These are phyloP conservation scores for Aythya baeri DNA, from an alignment of 2,113 vertebrate genomes.

Conservation along the genomic window DNA sequence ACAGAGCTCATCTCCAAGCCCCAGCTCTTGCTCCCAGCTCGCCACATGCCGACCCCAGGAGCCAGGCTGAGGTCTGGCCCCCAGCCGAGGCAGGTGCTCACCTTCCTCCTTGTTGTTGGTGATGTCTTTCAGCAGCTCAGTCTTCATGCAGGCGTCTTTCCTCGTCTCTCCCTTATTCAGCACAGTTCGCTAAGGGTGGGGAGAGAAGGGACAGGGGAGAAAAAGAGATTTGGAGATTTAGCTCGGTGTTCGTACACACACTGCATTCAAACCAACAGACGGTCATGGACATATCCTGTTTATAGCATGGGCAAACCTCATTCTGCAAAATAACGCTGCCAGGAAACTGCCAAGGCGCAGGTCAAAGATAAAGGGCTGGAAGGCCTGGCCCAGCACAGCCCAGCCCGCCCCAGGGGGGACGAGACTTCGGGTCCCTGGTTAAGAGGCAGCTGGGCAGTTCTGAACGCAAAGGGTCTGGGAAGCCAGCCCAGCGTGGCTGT, in stretches of 20 bases:
- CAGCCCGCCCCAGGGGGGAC: rapidly evolving
- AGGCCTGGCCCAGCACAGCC: neutral
- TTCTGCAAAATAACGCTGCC: neutral
- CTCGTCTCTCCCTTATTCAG: conserved; percentile 76
- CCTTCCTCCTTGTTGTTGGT: conserved; percentile 80
- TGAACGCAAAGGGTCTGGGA: neutral
- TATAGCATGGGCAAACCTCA: neutral
- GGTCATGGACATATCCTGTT: conserved; percentile 35
- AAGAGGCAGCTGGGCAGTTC: neutral
- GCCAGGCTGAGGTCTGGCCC: neutral
- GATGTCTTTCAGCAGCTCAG: conserved; percentile 79
- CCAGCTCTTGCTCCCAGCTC: neutral
- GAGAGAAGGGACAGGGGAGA: neutral
- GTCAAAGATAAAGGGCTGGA: neutral
- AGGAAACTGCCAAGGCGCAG: conserved; percentile 44
- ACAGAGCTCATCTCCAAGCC: neutral
- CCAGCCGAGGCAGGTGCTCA: conserved; percentile 41
- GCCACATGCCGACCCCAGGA: rapidly evolving
- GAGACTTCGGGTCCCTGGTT: neutral
- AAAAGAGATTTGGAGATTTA: neutral
- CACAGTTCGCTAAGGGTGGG: conserved; percentile 54
- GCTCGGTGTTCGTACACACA: neutral
- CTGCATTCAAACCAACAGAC: neutral
- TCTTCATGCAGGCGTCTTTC: conserved; percentile 77
- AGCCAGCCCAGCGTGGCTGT: neutral